phyloP scores from a whole-genome alignment of 2,113 vertebrate genomes.

The Lampris megalopsis region DNA sequence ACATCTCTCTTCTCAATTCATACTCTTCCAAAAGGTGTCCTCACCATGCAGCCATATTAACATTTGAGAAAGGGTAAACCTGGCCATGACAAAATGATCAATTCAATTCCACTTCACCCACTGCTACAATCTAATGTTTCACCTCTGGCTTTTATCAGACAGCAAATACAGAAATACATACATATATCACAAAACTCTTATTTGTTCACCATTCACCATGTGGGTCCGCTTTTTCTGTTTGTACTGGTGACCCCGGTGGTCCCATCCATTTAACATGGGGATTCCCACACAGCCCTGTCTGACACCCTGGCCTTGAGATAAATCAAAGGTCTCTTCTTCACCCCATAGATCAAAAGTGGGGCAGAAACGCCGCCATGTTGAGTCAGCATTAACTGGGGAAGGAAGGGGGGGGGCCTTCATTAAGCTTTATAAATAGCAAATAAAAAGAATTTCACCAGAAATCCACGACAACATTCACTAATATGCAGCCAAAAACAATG shows the following conservation, averaged over 20 bases:
- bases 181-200: too few relatives aligned
- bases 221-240: neutral
- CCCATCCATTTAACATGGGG: slow-evolving; percentile 17
- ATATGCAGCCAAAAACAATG: slow-evolving; percentile 7
- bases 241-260: neutral
- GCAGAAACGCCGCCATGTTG: slow-evolving; percentile 70
- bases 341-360: slow-evolving; percentile 74
- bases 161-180: too few relatives aligned
- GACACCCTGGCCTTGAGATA: slow-evolving; percentile 63
- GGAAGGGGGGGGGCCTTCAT: slow-evolving; percentile 66
- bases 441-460: slow-evolving; percentile 45
- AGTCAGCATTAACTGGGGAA: slow-evolving; percentile 71
- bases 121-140: too few relatives aligned
- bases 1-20: too few relatives aligned
- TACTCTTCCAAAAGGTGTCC: too few relatives aligned
- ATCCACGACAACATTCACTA: slow-evolving; percentile 46
- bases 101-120: too few relatives aligned
- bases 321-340: slow-evolving; percentile 66
- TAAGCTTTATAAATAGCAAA: slow-evolving; percentile 73
- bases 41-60: too few relatives aligned
- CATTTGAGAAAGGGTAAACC: too few relatives aligned
- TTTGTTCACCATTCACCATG: slow-evolving; percentile 17
- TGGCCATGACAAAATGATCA: too few relatives aligned
- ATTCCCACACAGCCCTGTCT: slow-evolving; percentile 47
- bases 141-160: neutral